These are phyloP conservation scores for Sesamia nonagrioides DNA, from an alignment of 1,140 invertebrate genomes.

Conservation along the genomic window DNA sequence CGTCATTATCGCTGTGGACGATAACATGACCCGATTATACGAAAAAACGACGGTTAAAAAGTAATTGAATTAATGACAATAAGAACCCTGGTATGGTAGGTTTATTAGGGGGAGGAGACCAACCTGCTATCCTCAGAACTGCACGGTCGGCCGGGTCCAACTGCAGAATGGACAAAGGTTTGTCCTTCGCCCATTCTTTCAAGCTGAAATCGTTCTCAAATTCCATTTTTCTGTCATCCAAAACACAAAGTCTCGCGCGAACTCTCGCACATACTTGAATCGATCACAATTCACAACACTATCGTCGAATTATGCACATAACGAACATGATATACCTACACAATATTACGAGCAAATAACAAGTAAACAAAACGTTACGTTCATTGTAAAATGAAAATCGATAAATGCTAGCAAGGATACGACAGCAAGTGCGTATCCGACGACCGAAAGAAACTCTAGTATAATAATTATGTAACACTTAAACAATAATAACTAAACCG, in stretches of 20 bases:
- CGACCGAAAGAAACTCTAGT: constrained; percentile 44
- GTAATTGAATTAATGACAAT: background rate
- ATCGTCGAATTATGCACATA: constrained; percentile 75
- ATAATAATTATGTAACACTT: constrained; percentile 64
- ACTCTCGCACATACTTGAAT: constrained; percentile 85
- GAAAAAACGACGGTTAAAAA: constrained; percentile 41
- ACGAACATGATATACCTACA: constrained; percentile 69
- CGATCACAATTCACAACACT: constrained; percentile 79
- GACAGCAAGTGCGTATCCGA: constrained; percentile 71
- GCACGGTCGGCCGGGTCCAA: constrained; percentile 97
- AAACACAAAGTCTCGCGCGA: constrained; percentile 83
- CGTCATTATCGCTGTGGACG: constrained; percentile 60
- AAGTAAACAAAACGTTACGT: constrained; percentile 85
- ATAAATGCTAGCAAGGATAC: constrained; percentile 81
- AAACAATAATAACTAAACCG: constrained; percentile 63
- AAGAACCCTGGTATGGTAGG: background rate
- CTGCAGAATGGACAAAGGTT: constrained; percentile 98
- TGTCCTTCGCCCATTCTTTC: constrained; percentile 98
- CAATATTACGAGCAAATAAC: constrained; percentile 75
- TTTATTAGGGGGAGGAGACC: constrained; percentile 65
- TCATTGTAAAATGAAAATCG: constrained; percentile 86
- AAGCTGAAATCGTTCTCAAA: constrained; percentile 94
- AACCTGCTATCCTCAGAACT: constrained; percentile 98
- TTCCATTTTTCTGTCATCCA: constrained; percentile 90
- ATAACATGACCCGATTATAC: constrained; percentile 67